Conservation (phyloP, 2,797 vertebrate species). For the Chrosomus eos region DNA sequence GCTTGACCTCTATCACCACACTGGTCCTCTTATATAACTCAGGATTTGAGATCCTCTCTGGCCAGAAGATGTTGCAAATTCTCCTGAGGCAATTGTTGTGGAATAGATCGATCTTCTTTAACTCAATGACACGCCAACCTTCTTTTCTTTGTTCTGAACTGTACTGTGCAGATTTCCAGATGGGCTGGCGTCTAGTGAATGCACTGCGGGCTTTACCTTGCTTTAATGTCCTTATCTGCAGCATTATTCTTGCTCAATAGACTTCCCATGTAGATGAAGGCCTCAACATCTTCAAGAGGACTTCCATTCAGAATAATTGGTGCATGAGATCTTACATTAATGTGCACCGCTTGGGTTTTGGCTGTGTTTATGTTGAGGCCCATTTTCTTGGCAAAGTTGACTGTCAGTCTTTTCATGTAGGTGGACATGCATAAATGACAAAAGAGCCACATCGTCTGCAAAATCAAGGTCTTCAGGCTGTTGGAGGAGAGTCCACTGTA, state of each 20-base stretch:
- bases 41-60: background rate
- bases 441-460: background rate
- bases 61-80: background rate
- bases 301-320: background rate
- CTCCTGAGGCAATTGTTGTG: background rate
- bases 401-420: background rate
- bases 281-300: slow-evolving; percentile 18
- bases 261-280: slow-evolving; percentile 18
- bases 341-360: slow-evolving; percentile 4
- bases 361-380: slow-evolving; percentile 9
- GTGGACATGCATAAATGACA: background rate
- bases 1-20: background rate
- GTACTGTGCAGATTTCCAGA: background rate
- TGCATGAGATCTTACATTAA: slow-evolving; percentile 1
- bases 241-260: slow-evolving; percentile 28
- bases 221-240: background rate
- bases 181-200: background rate
- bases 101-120: background rate
- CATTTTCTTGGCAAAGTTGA: background rate
- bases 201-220: background rate
- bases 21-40: background rate
- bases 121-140: background rate
- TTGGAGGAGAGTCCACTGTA: too few species aligned
- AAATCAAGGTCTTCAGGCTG: slow-evolving; percentile 35
- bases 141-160: background rate